Base-by-base conservation (phyloP, 1,140 invertebrate genomes). In the Hylyphantes graminicola region DNA sequence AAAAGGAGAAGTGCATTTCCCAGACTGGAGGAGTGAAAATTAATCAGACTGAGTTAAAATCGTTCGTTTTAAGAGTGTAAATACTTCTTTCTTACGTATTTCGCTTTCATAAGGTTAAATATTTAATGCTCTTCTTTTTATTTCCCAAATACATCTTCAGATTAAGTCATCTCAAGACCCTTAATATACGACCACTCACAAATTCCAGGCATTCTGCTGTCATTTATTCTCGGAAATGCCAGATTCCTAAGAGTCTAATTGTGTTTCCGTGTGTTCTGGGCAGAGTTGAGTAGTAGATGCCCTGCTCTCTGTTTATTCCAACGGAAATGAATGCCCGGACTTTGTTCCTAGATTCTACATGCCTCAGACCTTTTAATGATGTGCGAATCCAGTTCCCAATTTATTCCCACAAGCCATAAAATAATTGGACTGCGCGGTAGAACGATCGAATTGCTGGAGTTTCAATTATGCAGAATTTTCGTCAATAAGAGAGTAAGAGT, bases 171-270 rank as follows among this genome's bases (percentile, higher is more conserved):
- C 68, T 53, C 17, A 54, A 35, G 35, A 35, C 1, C 35, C 5
- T 35, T 53, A 70, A 70, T 15, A 3, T 53, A 70, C 17, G 50
- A 53, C 51, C 68, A 9, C 19, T 10, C 9, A 70, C 50, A 53
- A 53, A 70, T 70, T 53, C 51, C 50, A 70, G 50, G 35, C 51
- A 70, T 70, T 53, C 50, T 15, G 7, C 50, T 13, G 50, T 21
- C 55, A 74, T 74, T 74, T 59, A 21, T 74, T 74, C 59, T 55
- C 72, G 72, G 51, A 74, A 74, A 74, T 74, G 53, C 72, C 72
- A 74, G 72, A 74, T 59, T 74, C 72, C 54, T n/a, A 13, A 21
- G 53, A 55, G 54, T 74, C 72, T 74, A 74, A 74, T 74, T 74
- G 72, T 74, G 21, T 74, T 74, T 74, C 54, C 72, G 17, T 74